A percentile compares a stretch with the other conserved stretches of the same genome.
Conservation (phyloP, 1,140 invertebrate genomes). For the Diorhabda sublineata region DNA sequence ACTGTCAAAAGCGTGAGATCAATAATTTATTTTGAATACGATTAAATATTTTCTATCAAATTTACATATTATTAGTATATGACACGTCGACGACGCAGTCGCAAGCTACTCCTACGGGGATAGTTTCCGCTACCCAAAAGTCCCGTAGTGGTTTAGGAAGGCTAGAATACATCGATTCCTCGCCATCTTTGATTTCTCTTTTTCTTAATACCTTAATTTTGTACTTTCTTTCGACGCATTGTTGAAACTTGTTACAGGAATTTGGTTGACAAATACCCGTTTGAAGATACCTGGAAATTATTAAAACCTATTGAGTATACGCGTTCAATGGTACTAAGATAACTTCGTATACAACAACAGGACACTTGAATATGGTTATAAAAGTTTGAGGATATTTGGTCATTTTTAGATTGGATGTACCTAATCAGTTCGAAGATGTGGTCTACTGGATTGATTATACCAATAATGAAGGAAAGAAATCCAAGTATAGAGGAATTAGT, state of each 20-base stretch:
- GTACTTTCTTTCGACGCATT: constrained; percentile 28
- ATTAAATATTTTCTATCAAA: not conserved
- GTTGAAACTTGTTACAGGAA: constrained; percentile 19
- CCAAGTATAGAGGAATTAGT: too few species aligned
- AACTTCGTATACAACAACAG: too few species aligned
- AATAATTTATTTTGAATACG: too few species aligned
- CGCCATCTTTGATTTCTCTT: constrained; percentile 11
- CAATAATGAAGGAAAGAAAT: too few species aligned
- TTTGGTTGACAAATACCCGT: constrained; percentile 24
- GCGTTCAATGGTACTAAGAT: too few species aligned
- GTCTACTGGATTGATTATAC: too few species aligned
- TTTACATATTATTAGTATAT: not conserved
- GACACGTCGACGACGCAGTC: constrained; percentile 24
- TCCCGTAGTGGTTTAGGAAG: constrained; percentile 28
- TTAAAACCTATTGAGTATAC: too few species aligned
- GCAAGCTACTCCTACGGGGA: constrained; percentile 32
- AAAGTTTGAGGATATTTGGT: too few species aligned
- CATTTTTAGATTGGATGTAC: too few species aligned
- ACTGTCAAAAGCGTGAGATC: not conserved
- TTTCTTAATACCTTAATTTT: constrained; percentile 30
- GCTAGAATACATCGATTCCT: not conserved
- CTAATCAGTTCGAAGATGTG: too few species aligned
- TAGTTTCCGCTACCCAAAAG: constrained; percentile 25
- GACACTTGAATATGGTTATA: too few species aligned
- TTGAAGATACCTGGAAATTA: constrained; percentile 25